Percentiles rank a stretch among this genome's conserved stretches.
These are phyloP conservation scores for Apoderus coryli DNA, from an alignment of 2,888 invertebrate species.

Conservation along the genomic window DNA sequence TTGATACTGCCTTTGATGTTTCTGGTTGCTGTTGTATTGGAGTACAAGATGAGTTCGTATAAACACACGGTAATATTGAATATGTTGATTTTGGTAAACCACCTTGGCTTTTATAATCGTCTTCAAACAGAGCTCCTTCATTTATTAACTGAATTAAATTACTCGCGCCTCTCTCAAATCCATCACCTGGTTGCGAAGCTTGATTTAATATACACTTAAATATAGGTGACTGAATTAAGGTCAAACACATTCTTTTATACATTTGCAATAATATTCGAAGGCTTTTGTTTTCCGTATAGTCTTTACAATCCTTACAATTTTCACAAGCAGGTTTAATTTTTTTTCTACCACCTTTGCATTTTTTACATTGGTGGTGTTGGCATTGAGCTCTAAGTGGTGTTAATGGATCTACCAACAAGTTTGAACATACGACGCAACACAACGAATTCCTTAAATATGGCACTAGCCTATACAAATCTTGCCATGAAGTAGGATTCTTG, in stretches of 20 bases:
- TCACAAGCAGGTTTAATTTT: conserved; percentile 71
- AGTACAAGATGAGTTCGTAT: conserved; percentile 39
- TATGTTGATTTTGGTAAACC: conserved; percentile 62
- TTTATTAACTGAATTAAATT: conserved; percentile 62
- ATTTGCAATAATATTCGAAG: conserved; percentile 71
- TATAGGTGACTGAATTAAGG: conserved; percentile 58
- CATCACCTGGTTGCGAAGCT: conserved; percentile 38
- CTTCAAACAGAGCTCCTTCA: conserved; percentile 65
- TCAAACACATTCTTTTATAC: conserved; percentile 78
- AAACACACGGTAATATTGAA: conserved; percentile 59
- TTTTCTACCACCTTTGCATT: conserved; percentile 73
- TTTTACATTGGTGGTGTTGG: conserved; percentile 78
- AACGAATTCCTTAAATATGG: conserved; percentile 76
- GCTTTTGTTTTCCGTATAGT: conserved; percentile 70
- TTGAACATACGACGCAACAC: conserved; percentile 80
- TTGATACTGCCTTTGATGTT: conserved; percentile 19
- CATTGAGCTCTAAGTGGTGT: conserved; percentile 65
- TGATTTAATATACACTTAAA: conserved; percentile 42
- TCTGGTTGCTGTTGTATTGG: conserved; percentile 35
- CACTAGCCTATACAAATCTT: conserved; percentile 67
- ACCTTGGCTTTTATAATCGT: conserved; percentile 57
- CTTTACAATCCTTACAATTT: conserved; percentile 72
- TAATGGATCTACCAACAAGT: conserved; percentile 67
- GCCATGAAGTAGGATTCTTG: conserved; percentile 57
- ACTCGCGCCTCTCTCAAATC: conserved; percentile 35